phyloP scores from a whole-genome alignment of 2,113 vertebrate species.

The Tyto alba region DNA sequence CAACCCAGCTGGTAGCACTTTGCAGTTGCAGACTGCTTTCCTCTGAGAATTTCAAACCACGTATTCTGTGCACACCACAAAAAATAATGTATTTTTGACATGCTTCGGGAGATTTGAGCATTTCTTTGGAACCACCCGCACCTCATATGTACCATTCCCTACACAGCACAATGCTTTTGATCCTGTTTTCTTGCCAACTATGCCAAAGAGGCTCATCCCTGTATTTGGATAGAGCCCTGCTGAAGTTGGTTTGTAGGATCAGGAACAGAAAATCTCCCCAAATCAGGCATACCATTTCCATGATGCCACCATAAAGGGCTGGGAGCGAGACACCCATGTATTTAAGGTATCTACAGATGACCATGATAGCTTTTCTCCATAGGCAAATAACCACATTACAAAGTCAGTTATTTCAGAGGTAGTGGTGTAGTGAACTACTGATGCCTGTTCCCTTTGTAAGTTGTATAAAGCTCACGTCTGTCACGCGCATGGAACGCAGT shows the following conservation, averaged over 20 bases:
- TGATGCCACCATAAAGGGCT: background rate
- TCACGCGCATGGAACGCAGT: rapidly evolving
- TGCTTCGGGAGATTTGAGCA: background rate
- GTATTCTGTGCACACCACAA: background rate
- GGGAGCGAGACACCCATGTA: background rate
- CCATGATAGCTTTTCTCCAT: background rate
- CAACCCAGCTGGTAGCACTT: background rate
- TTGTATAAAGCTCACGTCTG: background rate
- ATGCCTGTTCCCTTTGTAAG: background rate
- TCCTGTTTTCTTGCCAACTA: background rate
- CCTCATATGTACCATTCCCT: background rate
- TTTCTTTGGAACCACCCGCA: background rate
- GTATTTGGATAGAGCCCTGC: background rate
- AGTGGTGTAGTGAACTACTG: background rate
- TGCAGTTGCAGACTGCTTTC: background rate
- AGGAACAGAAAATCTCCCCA: background rate
- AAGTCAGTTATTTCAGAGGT: background rate
- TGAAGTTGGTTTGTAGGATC: background rate
- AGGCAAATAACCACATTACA: background rate
- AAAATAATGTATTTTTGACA: background rate
- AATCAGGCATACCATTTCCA: background rate
- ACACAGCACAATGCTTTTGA: background rate
- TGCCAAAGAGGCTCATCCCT: background rate
- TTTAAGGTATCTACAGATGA: background rate
- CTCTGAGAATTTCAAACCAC: background rate